A percentile compares a stretch with the other conserved stretches of the same genome.
Evolutionary conservation across 2,797 vertebrate genomes (phyloP).

Genomic region (Alcedo quadribrachys): DNA sequence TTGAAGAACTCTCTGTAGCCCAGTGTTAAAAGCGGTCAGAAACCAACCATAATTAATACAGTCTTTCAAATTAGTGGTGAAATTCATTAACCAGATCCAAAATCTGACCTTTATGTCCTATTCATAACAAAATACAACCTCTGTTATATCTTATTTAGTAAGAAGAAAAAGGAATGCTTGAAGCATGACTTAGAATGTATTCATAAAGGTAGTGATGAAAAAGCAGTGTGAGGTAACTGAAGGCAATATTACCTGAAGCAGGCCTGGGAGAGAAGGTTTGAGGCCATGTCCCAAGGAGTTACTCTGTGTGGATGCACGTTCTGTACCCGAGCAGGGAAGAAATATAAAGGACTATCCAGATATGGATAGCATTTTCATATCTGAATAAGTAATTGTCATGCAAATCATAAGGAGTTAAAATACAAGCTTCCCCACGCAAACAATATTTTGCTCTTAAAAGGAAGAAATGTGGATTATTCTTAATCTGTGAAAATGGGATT

Average conservation of each 20-base stretch:
- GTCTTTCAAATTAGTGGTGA: conserved; percentile 57
- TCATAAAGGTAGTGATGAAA: conserved; percentile 1
- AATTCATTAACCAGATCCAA: conserved; percentile 19
- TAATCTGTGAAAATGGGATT: neutral
- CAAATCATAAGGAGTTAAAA: too few relatives aligned
- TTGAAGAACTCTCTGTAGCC: conserved; percentile 59
- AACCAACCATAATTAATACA: conserved; percentile 48
- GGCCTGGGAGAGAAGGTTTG: neutral
- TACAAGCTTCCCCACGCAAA: too few relatives aligned
- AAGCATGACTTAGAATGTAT: neutral
- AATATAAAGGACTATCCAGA: neutral
- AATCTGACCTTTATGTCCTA: conserved; percentile 28
- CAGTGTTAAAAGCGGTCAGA: conserved; percentile 48
- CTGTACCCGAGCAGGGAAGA: neutral
- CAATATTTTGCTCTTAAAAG: too few relatives aligned
- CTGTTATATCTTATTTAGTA: neutral
- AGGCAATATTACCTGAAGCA: neutral
- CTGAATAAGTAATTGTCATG: too few relatives aligned
- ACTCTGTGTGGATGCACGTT: neutral
- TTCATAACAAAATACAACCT: conserved; percentile 4
- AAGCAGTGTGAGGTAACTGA: neutral
- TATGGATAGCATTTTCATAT: neutral
- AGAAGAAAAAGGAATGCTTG: neutral
- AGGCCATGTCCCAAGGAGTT: neutral
- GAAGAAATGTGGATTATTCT: neutral